Evolutionary conservation across 2,797 vertebrate species (phyloP).

Genomic region (Poeciliopsis turneri): DNA sequence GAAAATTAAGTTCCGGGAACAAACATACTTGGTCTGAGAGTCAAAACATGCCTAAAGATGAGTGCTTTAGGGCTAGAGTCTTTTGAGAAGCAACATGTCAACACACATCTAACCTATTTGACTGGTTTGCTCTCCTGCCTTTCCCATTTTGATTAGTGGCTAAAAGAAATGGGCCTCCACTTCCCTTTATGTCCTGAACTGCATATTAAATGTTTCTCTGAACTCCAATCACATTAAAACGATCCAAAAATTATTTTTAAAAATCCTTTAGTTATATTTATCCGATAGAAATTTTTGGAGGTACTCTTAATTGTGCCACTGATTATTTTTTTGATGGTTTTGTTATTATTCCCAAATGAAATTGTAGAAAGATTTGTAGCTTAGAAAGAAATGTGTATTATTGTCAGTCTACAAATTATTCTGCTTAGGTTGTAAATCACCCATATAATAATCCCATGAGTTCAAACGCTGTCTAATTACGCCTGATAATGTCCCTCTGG

Average conservation of each 20-base stretch:
- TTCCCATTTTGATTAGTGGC: neutral
- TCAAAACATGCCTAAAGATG: neutral
- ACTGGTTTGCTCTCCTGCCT: neutral
- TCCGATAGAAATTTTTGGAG: neutral
- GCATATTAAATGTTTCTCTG: neutral
- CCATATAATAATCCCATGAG: slow-evolving; percentile 13
- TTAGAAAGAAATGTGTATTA: slow-evolving; percentile 7
- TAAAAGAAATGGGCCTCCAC: neutral
- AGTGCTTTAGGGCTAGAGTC: neutral
- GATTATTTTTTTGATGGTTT: neutral
- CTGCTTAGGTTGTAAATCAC: slow-evolving; percentile 19
- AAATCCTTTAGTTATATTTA: neutral
- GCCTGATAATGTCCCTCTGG: slow-evolving; percentile 27
- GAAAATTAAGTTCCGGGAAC: neutral
- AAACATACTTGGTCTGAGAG: neutral
- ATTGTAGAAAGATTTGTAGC: neutral
- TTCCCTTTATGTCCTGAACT: neutral
- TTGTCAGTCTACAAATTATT: slow-evolving; percentile 27
- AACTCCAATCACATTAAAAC: neutral
- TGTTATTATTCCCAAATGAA: neutral
- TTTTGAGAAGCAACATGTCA: neutral
- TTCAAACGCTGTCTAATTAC: slow-evolving; percentile 52
- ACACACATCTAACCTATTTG: neutral
- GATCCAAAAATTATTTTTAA: neutral
- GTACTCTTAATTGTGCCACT: neutral